phyloP scores from a whole-genome alignment of 2,113 vertebrate genomes.

The Equus przewalskii region DNA sequence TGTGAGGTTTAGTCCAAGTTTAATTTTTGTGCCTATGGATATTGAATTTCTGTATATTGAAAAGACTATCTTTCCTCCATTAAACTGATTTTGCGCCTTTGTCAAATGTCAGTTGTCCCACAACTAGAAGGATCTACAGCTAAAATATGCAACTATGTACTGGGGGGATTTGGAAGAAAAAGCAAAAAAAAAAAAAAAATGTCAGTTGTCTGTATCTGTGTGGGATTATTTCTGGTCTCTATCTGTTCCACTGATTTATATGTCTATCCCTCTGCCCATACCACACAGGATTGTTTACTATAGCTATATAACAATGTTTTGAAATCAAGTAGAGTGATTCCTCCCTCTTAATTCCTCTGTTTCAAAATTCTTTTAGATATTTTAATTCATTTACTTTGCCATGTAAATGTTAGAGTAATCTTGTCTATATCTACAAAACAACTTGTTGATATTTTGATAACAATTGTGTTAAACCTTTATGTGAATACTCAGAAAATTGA shows the following conservation, averaged over 20 bases:
- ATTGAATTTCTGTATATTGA: not conserved
- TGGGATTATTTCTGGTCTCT: not conserved
- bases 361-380: not conserved
- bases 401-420: not conserved
- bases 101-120: not conserved
- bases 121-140: too few relatives aligned
- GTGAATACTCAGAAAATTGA: not conserved
- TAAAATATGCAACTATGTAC: too few relatives aligned
- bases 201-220: not conserved
- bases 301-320: not conserved
- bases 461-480: not conserved
- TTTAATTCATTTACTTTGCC: not conserved
- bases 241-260: not conserved
- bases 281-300: not conserved
- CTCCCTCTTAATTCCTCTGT: not conserved
- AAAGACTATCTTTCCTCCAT: not conserved
- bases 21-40: not conserved
- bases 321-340: not conserved
- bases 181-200: too few relatives aligned
- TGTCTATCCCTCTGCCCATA: not conserved
- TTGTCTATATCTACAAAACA: not conserved
- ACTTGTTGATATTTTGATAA: not conserved
- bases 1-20: not conserved
- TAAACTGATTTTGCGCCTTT: not conserved
- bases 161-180: too few relatives aligned